phyloP scores from a whole-genome alignment of 2,888 invertebrate genomes.

The Brachyptera putata region DNA sequence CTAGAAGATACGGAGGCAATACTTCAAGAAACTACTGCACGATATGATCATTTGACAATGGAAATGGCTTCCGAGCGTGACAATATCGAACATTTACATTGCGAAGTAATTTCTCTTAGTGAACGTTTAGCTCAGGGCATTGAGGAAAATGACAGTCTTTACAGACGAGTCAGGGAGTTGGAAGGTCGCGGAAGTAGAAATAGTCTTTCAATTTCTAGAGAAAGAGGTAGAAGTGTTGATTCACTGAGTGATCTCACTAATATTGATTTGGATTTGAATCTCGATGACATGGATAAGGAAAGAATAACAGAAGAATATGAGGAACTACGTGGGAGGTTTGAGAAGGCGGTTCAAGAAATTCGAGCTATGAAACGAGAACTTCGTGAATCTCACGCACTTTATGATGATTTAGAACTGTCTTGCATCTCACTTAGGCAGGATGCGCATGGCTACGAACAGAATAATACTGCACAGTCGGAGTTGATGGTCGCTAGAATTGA shows the following conservation, averaged over 20 bases:
- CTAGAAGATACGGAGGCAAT: constrained; percentile 61
- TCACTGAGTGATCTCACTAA: constrained; percentile 78
- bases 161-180: constrained; percentile 65
- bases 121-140: constrained; percentile 64
- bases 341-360: constrained; percentile 79
- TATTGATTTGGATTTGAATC: constrained; percentile 69
- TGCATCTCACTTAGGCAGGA: constrained; percentile 71
- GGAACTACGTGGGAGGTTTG: constrained; percentile 70
- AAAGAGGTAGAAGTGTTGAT: constrained; percentile 60
- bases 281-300: constrained; percentile 68
- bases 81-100: constrained; percentile 61
- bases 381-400: constrained; percentile 72
- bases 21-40: constrained; percentile 62
- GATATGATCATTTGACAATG: constrained; percentile 59
- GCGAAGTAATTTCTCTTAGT: constrained; percentile 62
- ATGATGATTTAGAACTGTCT: constrained; percentile 75
- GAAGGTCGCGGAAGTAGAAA: constrained; percentile 52
- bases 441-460: constrained; percentile 57
- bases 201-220: constrained; percentile 52
- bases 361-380: constrained; percentile 76
- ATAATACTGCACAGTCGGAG: constrained; percentile 61
- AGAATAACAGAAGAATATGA: constrained; percentile 72
- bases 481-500: constrained; percentile 79
- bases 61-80: constrained; percentile 63
- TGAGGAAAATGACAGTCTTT: constrained; percentile 72